Evolutionary conservation across 2,797 vertebrate species (phyloP), one percentile per base, ranked within the genome.

Genomic region (Phoeniculus purpureus): DNA sequence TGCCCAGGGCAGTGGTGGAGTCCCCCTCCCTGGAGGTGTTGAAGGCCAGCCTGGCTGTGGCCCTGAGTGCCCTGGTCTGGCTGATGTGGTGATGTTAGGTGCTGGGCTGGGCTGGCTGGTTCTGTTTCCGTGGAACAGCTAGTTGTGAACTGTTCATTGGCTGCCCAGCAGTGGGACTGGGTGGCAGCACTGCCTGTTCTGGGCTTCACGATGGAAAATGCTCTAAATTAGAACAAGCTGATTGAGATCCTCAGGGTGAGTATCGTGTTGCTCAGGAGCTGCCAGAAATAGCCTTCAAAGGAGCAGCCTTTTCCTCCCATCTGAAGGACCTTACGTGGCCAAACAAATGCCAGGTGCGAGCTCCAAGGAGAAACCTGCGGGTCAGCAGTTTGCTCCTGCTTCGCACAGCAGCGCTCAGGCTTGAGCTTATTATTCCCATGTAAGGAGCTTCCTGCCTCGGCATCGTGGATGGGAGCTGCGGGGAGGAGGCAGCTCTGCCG

Each of bases 271-370:
- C 94, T 91, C 75, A 51, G 85, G 50, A 79, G 31, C 32, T 7
- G 74, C 64, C 65, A 88, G 85, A 85, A 87, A 84, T 37, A 87
- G 70, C 21, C 85, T 94, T 93, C 95, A 94, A 94, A 94, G 92
- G 55, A 82, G 64, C 34, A 82, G 16, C 43, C 56, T 61, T 94
- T 90, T 91, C 58, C 87, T 93, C 77, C 59, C 22, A 4, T 65
- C 87, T 73, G 71, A 90, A 50, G 48, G 58, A 32, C 64, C 70
- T 81, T 78, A 19, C 65, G 67, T 48, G 59, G 84, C 83, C 88
- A 85, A 95, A 92, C 91, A 71, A 90, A 79, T 45, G 48, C 25
- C 76, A 93, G 87, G 90, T 86, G 87, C 45, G 82, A 60, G 77
- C 50, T 60, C 68, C 79, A 58, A 37, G n/a, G 40, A 62, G 86